A percentile compares a stretch with the other conserved stretches of the same genome.
These are phyloP conservation scores for Rhagophthalmus giganteus DNA, from an alignment of 2,888 invertebrate genomes.

Conservation along the genomic window DNA sequence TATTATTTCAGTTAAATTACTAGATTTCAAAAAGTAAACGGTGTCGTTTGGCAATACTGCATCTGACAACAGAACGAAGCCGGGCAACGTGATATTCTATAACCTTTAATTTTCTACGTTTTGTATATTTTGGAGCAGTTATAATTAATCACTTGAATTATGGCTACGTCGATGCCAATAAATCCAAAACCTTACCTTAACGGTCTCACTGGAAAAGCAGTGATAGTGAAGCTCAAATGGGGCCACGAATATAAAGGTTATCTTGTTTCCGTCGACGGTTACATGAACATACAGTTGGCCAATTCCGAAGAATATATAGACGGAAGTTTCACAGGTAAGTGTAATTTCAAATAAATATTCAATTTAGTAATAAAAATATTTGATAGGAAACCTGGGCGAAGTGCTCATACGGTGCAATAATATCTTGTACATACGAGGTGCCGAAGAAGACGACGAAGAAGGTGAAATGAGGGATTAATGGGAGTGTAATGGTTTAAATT, in stretches of 20 bases:
- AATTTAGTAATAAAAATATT: slow-evolving; percentile 16
- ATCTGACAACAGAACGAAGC: neutral
- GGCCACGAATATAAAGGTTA: slow-evolving; percentile 99
- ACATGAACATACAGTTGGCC: slow-evolving; percentile 98
- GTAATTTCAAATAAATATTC: neutral
- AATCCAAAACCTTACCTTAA: slow-evolving; percentile 99
- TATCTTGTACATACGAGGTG: slow-evolving; percentile 90
- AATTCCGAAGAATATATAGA: slow-evolving; percentile 98
- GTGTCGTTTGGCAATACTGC: neutral
- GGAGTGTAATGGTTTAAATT: too few relatives aligned
- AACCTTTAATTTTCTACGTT: too few relatives aligned
- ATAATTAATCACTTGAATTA: slow-evolving; percentile 40
- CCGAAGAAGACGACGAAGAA: slow-evolving; percentile 96
- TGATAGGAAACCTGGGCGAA: slow-evolving; percentile 85
- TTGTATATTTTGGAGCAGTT: neutral
- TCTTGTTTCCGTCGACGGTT: slow-evolving; percentile 96
- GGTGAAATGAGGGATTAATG: slow-evolving; percentile 90
- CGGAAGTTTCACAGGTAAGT: slow-evolving; percentile 79
- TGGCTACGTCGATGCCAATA: slow-evolving; percentile 90
- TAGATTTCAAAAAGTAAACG: neutral
- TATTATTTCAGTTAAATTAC: too few relatives aligned
- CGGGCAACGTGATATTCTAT: neutral
- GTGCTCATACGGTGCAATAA: slow-evolving; percentile 97
- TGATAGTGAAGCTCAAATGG: slow-evolving; percentile 98
- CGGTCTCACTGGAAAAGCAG: slow-evolving; percentile 95